Evolutionary conservation across 2,797 vertebrate species (phyloP).

Genomic region (Sphenopsis melanotis): DNA sequence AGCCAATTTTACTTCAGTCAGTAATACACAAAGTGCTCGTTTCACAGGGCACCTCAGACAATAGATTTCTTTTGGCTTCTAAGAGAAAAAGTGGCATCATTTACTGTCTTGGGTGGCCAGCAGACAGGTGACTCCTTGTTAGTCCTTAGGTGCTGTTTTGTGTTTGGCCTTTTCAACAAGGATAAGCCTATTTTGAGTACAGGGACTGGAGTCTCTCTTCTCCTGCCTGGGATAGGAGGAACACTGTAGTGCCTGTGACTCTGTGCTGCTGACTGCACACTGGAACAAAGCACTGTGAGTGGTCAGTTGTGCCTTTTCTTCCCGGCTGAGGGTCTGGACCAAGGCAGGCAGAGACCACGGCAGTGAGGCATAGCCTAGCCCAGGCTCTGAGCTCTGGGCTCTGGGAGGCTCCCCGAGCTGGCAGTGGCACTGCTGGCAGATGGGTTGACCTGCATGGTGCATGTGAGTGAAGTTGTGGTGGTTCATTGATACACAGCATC

Average conservation of each 20-base stretch:
- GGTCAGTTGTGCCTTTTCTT: not conserved
- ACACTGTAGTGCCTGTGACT: not conserved
- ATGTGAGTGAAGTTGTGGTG: not conserved
- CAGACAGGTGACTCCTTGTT: not conserved
- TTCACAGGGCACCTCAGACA: not conserved
- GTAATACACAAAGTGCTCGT: not conserved
- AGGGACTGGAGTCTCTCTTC: not conserved
- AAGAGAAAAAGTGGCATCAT: not conserved
- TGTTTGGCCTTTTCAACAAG: not conserved
- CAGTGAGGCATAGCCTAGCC: not conserved
- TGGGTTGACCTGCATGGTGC: accelerated
- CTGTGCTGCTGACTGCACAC: not conserved
- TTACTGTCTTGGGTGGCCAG: not conserved
- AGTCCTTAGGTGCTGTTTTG: not conserved
- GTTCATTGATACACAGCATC: not conserved
- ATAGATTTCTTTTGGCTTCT: not conserved
- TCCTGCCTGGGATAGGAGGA: not conserved
- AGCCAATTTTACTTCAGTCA: not conserved
- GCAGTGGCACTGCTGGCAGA: not conserved
- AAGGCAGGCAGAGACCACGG: not conserved
- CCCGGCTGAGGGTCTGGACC: not conserved
- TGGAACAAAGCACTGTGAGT: accelerated
- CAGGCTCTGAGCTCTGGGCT: accelerated
- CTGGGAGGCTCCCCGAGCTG: accelerated
- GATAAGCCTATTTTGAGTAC: not conserved